Evolutionary conservation across 2,888 invertebrate genomes (phyloP), one percentile per base, ranked within the genome.

Genomic region (Anoncus sp.): DNA sequence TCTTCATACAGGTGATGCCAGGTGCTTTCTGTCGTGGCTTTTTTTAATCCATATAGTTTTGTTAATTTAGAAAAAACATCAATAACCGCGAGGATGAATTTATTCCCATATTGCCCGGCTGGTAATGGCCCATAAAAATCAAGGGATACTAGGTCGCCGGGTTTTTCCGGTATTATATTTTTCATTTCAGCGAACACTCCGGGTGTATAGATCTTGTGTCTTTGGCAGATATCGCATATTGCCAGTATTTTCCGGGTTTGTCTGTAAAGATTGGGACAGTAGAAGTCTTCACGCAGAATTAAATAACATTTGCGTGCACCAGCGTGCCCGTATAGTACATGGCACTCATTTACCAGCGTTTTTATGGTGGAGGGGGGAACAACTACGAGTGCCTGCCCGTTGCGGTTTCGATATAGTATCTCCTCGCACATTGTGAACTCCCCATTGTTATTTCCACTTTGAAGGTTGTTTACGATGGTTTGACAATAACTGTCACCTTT

Each of bases 41-140:
- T 38, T 10, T 12, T 6, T 10, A 38, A 10, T 38, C 38, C 38
- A 12, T 65, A 65, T 53, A 65, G 27, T 1, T 18, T n/a, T 10
- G 20, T 20, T 16, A 31, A 3, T 24, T 65, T 65, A 0, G 49
- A 65, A 27, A 65, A 65, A 18, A 47, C 51, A 16, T 65, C 66
- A 3, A 65, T 22, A 7, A 65, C 38, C 14, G 49, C 66, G 7
- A 65, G 22, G 3, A 65, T 27, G n/a, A 24, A 65, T 51, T 53
- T 45, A 31, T 31, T n/a, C 2, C 51, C 66, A 16, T 38, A 27
- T 27, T 12, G 16, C 14, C 31, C 12, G 9, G 27, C 16, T 2
- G 66, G 66, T 3, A 65, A 2, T 0, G 66, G 31, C 14, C 66
- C 66, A 31, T 65, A 65, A 9, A 65, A 65, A 6, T 65, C 51